Evolutionary conservation across 2,888 invertebrate species (phyloP), one percentile per base, ranked within the genome.

Genomic region (Ophioninae sp.): DNA sequence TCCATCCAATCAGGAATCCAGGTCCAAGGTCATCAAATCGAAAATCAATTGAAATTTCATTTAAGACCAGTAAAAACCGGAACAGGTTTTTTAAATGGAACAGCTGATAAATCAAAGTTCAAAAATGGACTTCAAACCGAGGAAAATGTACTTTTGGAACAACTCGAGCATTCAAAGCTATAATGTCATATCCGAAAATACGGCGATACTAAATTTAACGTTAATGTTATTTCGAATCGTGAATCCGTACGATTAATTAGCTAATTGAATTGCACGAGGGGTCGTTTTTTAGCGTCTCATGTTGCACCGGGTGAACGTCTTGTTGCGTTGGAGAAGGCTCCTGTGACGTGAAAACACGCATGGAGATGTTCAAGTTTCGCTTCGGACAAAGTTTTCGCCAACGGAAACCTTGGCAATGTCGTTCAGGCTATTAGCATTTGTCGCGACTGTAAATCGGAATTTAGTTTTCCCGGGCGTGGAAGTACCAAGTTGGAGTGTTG

Each of bases 401-500:
- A 69, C 61, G 10, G 56, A 56, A 62, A 62, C 10, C 75, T 56
- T 57, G 77, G 69, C 17, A 69, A 61, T 39, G 57, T 21, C 64
- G 57, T 65, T 76, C 7, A 20, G 65, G 69, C 7, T 59, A 76
- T 81, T 64, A 65, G 70, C 81, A 81, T 81, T 76, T 23, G 69
- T 44, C 39, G 64, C 68, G 70, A 57, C 59, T 64, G 64, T 50
- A 59, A 81, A 81, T 41, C 57, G 56, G 64, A 64, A 79, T 41
- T 64, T 61, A 82, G 73, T 68, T 76, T 76, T 64, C 57, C 41
- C 62, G 73, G 64, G 64, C 37, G 41, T 57, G 85, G 74, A 82
- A 82, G 86, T 79, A 72, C 68, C 72, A 85, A 85, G 87, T 87
- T n/a, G n/a, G n/a, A n/a, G n/a, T 86, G 77, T 72, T 82, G 57